A percentile compares a stretch with the other conserved stretches of the same genome.
Evolutionary conservation across 1,140 invertebrate genomes (phyloP).

Genomic region (Drosophila dunni): DNA sequence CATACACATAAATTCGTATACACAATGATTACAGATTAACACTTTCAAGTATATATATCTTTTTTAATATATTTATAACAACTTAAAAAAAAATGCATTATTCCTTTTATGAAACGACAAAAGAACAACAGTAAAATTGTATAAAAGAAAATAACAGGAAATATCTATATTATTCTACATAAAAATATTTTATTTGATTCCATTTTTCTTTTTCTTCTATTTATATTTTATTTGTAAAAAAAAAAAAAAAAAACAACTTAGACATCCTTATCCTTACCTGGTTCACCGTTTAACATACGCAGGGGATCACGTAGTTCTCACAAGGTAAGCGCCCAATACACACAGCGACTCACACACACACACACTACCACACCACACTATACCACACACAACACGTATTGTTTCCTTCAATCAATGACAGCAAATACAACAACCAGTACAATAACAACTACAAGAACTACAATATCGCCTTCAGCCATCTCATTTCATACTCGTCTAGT

Average conservation of each 20-base stretch:
- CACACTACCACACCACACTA: conserved; percentile 26
- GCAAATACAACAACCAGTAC: conserved; percentile 38
- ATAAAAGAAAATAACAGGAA: conserved; percentile 49
- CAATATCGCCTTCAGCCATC: conserved; percentile 24
- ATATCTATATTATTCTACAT: conserved; percentile 52
- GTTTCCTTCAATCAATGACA: conserved; percentile 43
- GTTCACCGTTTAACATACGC: conserved; percentile 96
- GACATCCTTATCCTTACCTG: conserved; percentile 97
- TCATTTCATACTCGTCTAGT: conserved; percentile 32
- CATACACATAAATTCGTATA: conserved; percentile 25
- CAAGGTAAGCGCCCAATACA: conserved; percentile 88
- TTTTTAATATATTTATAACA: conserved; percentile 6
- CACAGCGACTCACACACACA: conserved; percentile 52
- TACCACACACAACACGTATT: conserved; percentile 43
- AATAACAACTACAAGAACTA: conserved; percentile 32
- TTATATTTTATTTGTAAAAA: conserved; percentile 78
- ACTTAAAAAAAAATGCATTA: conserved; percentile 11
- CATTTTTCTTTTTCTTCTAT: conserved; percentile 83
- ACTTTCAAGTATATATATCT: conserved; percentile 26
- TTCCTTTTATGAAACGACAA: conserved; percentile 27
- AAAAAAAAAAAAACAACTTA: conserved; percentile 85
- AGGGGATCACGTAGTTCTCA: conserved; percentile 95
- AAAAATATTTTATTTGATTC: conserved; percentile 76
- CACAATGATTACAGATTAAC: conserved; percentile 15
- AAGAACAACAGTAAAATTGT: conserved; percentile 46